Percentiles rank a stretch among this genome's conserved stretches.
phyloP scores from a whole-genome alignment of 2,797 vertebrate species.

The Masticophis lateralis region DNA sequence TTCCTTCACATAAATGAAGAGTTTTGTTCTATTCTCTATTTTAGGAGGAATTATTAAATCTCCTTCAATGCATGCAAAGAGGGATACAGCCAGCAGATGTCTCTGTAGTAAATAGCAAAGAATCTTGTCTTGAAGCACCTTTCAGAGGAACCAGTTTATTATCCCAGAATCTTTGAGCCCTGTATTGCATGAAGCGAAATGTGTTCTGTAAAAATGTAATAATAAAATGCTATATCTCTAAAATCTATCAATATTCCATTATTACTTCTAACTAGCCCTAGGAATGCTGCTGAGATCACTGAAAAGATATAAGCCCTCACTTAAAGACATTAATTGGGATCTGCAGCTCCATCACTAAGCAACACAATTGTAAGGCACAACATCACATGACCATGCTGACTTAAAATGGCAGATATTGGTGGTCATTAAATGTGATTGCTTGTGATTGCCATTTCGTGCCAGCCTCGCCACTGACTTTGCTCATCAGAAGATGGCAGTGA shows the following conservation, averaged over 20 bases:
- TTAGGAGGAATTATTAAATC: neutral
- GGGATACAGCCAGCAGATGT: neutral
- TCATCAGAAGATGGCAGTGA: neutral
- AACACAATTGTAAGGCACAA: neutral
- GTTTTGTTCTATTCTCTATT: neutral
- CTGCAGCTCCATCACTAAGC: neutral
- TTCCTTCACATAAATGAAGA: neutral
- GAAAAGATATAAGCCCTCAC: neutral
- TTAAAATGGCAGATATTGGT: neutral
- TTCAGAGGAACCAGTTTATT: neutral
- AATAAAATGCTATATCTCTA: neutral
- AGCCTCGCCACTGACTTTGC: neutral
- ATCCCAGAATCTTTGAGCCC: neutral
- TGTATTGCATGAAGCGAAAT: neutral
- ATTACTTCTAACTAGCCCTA: neutral
- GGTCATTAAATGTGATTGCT: neutral
- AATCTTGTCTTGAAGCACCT: neutral
- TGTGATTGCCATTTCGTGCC: neutral
- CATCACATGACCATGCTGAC: neutral
- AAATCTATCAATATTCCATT: neutral
- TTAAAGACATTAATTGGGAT: neutral
- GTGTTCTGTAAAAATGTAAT: neutral
- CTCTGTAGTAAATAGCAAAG: conserved; percentile 13
- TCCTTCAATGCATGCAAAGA: neutral
- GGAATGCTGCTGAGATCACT: neutral